Evolutionary conservation across 2,113 vertebrate genomes (phyloP).

Genomic region (Cyanocitta stelleri): DNA sequence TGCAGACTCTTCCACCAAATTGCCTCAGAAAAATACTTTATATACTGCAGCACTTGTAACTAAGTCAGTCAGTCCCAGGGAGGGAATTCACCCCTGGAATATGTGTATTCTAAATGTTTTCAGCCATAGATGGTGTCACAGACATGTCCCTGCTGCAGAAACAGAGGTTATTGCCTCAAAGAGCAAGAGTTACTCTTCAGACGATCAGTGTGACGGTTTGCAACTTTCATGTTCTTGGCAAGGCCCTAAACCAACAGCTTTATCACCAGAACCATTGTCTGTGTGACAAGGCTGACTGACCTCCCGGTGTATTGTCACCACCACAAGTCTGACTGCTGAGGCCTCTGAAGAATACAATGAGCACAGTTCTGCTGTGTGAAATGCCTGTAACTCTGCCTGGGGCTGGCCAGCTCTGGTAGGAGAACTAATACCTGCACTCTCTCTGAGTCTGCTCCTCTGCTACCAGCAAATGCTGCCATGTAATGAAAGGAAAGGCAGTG

Average conservation of each 20-base stretch:
- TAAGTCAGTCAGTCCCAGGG: not conserved
- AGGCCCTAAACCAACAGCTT: not conserved
- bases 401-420: not conserved
- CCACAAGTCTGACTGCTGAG: not conserved
- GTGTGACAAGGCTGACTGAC: not conserved
- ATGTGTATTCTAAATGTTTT: not conserved
- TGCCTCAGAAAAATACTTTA: not conserved
- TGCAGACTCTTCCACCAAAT: not conserved
- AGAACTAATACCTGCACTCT: not conserved
- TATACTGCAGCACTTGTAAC: not conserved
- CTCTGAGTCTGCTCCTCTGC: not conserved
- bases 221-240: not conserved
- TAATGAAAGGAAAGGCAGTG: not conserved
- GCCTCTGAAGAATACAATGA: not conserved
- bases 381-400: not conserved
- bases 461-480: not conserved
- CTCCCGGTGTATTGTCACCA: accelerated
- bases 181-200: not conserved
- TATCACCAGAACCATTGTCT: not conserved
- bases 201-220: accelerated
- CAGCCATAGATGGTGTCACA: not conserved
- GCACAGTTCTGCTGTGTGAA: not conserved
- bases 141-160: not conserved
- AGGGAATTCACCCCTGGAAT: not conserved
- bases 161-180: not conserved